These are phyloP conservation scores for Philopotamus ludificatus DNA, from an alignment of 1,140 invertebrate genomes.

Conservation along the genomic window DNA sequence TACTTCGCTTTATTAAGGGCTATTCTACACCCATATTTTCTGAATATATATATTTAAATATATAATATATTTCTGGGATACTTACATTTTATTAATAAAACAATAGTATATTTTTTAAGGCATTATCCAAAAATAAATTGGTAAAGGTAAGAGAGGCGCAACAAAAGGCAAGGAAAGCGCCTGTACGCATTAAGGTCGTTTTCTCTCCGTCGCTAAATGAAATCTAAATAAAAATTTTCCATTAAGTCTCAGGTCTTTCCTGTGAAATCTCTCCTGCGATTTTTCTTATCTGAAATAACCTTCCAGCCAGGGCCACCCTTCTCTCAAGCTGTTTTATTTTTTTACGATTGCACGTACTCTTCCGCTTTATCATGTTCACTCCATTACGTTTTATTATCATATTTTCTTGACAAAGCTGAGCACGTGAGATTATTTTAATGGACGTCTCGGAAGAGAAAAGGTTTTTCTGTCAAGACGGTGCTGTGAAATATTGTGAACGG, in stretches of 20 bases:
- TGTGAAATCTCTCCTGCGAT: slow-evolving; percentile 26
- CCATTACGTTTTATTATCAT: slow-evolving; percentile 43
- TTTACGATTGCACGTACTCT: slow-evolving; percentile 41
- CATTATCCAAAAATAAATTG: background rate
- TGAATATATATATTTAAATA: background rate
- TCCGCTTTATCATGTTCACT: slow-evolving; percentile 42
- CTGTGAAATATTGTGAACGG: slow-evolving; percentile 28
- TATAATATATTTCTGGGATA: background rate
- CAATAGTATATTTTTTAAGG: background rate
- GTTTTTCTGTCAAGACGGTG: slow-evolving; percentile 30
- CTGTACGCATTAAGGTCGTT: slow-evolving; percentile 29
- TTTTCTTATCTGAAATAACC: slow-evolving; percentile 34
- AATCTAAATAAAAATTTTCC: slow-evolving; percentile 40
- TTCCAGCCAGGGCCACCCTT: slow-evolving; percentile 15
- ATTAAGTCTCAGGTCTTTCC: slow-evolving; percentile 25
- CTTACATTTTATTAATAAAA: background rate
- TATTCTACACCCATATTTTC: background rate
- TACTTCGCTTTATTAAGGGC: slow-evolving; percentile 28
- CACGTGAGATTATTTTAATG: slow-evolving; percentile 43
- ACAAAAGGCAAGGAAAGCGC: slow-evolving; percentile 2
- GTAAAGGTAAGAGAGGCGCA: background rate
- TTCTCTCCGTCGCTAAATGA: slow-evolving; percentile 30
- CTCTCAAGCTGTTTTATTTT: slow-evolving; percentile 42
- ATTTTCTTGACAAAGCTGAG: slow-evolving; percentile 43
- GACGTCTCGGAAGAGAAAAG: slow-evolving; percentile 30